Evolutionary conservation across 2,113 vertebrate species (phyloP), one percentile per base, ranked within the genome.

Genomic region (Hassar affinis): DNA sequence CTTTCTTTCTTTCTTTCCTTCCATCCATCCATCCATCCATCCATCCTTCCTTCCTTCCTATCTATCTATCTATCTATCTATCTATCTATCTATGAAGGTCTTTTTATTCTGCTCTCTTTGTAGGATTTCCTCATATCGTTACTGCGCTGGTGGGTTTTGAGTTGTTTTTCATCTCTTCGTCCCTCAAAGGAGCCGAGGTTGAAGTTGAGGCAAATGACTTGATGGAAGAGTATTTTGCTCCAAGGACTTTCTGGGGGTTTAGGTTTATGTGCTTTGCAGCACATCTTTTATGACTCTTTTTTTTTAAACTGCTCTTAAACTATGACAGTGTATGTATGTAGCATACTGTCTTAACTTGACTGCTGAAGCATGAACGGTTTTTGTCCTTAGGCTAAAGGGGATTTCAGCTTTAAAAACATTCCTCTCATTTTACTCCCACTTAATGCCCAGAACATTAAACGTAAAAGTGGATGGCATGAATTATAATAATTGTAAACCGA

Each of bases 311-410:
- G 51, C 56, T 78, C 47, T 45, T 79, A 45, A 84, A 78, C 1
- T 71, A 27, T 38, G 33, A 66, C 25, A 56, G 25, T 61, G n/a
- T 42, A 74, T 51, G 45, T 14, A 59, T 66, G 30, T 79, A 49
- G 54, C 56, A 74, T 42, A 18, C 61, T 87, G 86, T 76, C 80
- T 71, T 61, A 51, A 87, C 86, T 69, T 77, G 84, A 87, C 59
- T 77, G 35, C 85, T 77, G 61, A 47, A 77, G 25, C 66, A 72
- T 54, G 66, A n/a, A 47, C 56, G 25, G 30, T 66, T 76, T 68
- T 72, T 80, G 61, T 35, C 86, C 68, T 76, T 25, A 76, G 83
- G 83, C 66, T 10, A 79, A 27, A 61, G 64, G 83, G 38, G 59
- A 64, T 62, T 86, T 76, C 33, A 49, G 25, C 22, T 78, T 69